Conservation (phyloP, 1,140 invertebrate genomes). For the Leucophenga varia region DNA sequence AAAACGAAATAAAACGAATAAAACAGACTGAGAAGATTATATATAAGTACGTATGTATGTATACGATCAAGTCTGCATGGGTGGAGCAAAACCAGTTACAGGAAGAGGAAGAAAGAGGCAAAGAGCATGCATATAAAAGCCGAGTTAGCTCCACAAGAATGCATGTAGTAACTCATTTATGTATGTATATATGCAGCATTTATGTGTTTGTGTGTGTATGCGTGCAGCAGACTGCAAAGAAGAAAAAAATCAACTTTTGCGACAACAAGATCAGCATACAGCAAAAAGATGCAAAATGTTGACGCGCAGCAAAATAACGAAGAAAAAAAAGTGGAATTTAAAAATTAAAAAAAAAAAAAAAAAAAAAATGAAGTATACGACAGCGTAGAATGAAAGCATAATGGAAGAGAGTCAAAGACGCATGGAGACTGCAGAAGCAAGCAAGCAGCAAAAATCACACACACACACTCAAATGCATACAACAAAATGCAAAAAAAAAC, state of each 20-base stretch:
- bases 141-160: slow-evolving; percentile 19
- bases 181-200: not conserved
- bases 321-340: slow-evolving; percentile 30
- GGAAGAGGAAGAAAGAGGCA: slow-evolving; percentile 1
- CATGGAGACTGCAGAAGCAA: no score
- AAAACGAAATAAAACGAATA: slow-evolving; percentile 9
- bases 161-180: not conserved
- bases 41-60: no score
- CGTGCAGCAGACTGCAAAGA: slow-evolving; percentile 24
- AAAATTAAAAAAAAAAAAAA: slow-evolving; percentile 50
- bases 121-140: slow-evolving; percentile 1
- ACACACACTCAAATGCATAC: slow-evolving; percentile 11
- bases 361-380: slow-evolving; percentile 48
- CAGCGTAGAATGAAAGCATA: no score
- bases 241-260: slow-evolving; percentile 11
- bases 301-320: slow-evolving; percentile 27
- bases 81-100: slow-evolving; percentile 9
- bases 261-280: slow-evolving; percentile 26
- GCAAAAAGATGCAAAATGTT: slow-evolving; percentile 46
- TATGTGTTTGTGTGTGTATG: slow-evolving; percentile 7
- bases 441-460: slow-evolving; percentile 37
- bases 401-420: no score
- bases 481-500: slow-evolving; percentile 17
- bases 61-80: no score
- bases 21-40: slow-evolving; percentile 3